A percentile compares a stretch with the other conserved stretches of the same genome.
These are phyloP conservation scores for Oreochromis aureus DNA, from an alignment of 2,113 vertebrate species.

Conservation along the genomic window DNA sequence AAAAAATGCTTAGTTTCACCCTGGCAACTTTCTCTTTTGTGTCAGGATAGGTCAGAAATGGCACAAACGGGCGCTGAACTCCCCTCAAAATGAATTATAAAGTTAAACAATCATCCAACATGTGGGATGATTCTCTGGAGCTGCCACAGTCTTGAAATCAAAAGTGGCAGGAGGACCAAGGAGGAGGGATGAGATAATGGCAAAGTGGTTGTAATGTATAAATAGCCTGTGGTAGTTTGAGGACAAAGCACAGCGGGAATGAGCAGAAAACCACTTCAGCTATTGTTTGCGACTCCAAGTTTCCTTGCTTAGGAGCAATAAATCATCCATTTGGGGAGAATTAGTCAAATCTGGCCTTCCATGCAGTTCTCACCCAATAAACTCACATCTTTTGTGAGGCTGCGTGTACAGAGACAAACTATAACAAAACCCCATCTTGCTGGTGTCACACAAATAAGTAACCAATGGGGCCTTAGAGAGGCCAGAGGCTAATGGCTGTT, in stretches of 20 bases:
- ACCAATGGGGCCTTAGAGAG: slow-evolving; percentile 36
- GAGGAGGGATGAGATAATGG: slow-evolving; percentile 31
- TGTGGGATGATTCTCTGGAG: neutral
- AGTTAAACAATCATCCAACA: neutral
- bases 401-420: neutral
- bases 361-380: slow-evolving; percentile 24
- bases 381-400: slow-evolving; percentile 10
- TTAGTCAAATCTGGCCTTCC: slow-evolving; percentile 1
- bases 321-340: slow-evolving; percentile 14
- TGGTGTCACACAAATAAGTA: slow-evolving; percentile 48
- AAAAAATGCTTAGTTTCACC: neutral
- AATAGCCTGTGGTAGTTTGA: slow-evolving; percentile 37
- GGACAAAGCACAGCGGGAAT: slow-evolving; percentile 40
- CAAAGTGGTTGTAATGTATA: slow-evolving; percentile 46
- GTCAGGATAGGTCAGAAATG: neutral
- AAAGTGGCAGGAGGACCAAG: neutral
- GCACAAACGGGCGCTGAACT: neutral
- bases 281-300: slow-evolving; percentile 31
- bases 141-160: neutral
- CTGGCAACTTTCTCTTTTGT: slow-evolving; percentile 8
- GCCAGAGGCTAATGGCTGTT: slow-evolving; percentile 55
- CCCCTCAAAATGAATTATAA: neutral
- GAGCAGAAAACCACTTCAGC: slow-evolving; percentile 32
- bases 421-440: slow-evolving; percentile 20
- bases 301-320: slow-evolving; percentile 19